Base-by-base conservation (phyloP, 1,140 invertebrate species). In the Bombus terrestris region DNA sequence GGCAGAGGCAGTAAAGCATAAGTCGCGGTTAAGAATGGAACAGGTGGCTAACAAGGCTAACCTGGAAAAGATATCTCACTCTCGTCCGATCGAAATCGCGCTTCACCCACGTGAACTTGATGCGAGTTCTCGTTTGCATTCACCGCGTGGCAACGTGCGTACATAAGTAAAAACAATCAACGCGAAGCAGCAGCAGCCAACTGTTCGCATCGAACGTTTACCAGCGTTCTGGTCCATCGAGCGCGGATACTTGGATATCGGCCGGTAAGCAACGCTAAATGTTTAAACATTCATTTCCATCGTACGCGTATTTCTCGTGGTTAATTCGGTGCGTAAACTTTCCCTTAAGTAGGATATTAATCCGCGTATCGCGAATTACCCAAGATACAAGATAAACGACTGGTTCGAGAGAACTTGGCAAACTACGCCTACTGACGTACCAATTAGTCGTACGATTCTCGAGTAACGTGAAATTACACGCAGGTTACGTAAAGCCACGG, bases 401-500 rank as follows among this genome's bases (percentile, higher is more conserved):
- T n/a, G 28, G 28, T 13, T 12, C 59, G 57, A 59, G 57, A 59
- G 25, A 59, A 59, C 9, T 59, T 28, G 25, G 57, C 25, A 53
- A 53, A n/a, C 3, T n/a, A 53, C 28, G 59, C 59, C 10, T n/a
- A n/a, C 57, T 5, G 18, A 9, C 86, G 72, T 88, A 53, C 73
- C 88, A 88, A 88, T 89, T 88, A 89, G 3, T 66, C 35, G 57
- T 22, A 37, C 72, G 37, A 25, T 62, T 37, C 64, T 43, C 79
- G 35, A 37, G 25, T 71, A 85, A 62, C 82, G 62, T 74, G 53
- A 66, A 81, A 81, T 88, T 82, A 85, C 71, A 73, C 68, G 66
- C 68, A 35, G 18, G 57, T 89, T 89, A 89, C 57, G 73, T 88
- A 89, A 89, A 89, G 71, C 87, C 78, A 86, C 82, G 79, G 75